Base-by-base conservation (phyloP, 1,140 invertebrate species). In the Acromyrmex heyeri region DNA sequence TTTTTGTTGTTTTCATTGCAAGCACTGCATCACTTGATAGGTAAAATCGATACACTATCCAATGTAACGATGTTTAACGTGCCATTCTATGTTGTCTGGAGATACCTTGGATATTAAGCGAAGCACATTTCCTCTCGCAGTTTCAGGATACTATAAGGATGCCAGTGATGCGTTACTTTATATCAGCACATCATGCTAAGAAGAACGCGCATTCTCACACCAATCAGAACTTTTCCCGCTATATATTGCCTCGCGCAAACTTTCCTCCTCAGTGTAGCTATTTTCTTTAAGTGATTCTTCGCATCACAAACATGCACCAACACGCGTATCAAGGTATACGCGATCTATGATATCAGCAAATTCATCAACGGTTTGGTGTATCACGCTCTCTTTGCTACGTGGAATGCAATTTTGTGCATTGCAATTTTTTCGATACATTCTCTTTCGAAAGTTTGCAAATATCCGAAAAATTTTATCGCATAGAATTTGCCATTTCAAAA, bases 361-460 rank as follows among this genome's bases (percentile, higher is more conserved):
- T 69, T 69, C 0, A 34, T 69, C 65, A 44, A 69, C 38, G 50
- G 21, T 50, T 69, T 48, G 34, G 0, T 5, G 14, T 38, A 38
- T 38, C 27, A 14, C 62, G n/a, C 4, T 67, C 21, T 27, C 44
- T 12, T 69, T 48, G 44, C 21, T 50, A 16, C 14, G 5, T 24
- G 65, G 38, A 69, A 69, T 69, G 65, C 65, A 69, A 69, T 48
- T 69, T 69, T 50, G 65, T 14, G n/a, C 38, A 6, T 24, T 4
- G 65, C 12, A 69, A 67, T 48, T 50, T 69, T 69, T 69, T 67
- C n/a, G 10, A 67, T 67, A 67, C 34, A 44, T 67, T 38, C n/a
- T 5, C 10, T 38, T 38, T 44, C n/a, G n/a, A 21, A 67, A 44
- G 10, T 67, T 67, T 1, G 4, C 34, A 44, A 67, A 44, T 44